A percentile compares a stretch with the other conserved stretches of the same genome.
These are phyloP conservation scores for Sebastes schlegelii DNA, from an alignment of 2,113 vertebrate genomes.

Conservation along the genomic window DNA sequence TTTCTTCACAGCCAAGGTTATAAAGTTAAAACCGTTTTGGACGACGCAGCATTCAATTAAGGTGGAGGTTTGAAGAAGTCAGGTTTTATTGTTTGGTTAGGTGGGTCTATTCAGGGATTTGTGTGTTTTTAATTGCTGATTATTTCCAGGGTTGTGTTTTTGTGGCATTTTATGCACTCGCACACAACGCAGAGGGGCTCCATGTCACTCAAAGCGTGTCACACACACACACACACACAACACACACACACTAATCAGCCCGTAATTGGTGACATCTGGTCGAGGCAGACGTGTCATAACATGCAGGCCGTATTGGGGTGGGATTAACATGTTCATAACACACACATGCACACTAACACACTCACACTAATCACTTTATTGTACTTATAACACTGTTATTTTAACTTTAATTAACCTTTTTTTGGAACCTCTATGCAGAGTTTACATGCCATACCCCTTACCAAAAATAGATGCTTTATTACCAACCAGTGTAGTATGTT, in stretches of 20 bases:
- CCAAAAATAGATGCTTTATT: not conserved
- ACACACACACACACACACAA: constrained; percentile 12
- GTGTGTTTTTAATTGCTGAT: constrained; percentile 35
- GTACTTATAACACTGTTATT: not conserved
- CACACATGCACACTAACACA: not conserved
- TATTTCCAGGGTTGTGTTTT: constrained; percentile 55
- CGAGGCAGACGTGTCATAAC: constrained; percentile 37
- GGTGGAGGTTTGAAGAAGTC: constrained; percentile 52
- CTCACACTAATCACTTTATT: not conserved
- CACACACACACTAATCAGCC: constrained; percentile 33
- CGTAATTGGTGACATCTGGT: constrained; percentile 73
- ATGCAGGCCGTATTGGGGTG: constrained; percentile 6
- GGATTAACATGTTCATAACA: constrained; percentile 45
- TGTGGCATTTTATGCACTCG: constrained; percentile 48
- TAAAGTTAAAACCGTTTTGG: constrained; percentile 27
- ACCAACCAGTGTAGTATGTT: not conserved
- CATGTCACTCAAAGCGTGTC: not conserved
- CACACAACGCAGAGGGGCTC: constrained; percentile 5
- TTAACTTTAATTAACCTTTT: not conserved
- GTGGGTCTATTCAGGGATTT: constrained; percentile 36
- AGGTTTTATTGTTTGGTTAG: constrained; percentile 57
- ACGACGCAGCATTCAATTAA: constrained; percentile 48
- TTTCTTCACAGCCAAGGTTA: constrained; percentile 30
- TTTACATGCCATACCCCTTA: not conserved
- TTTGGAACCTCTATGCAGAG: not conserved